Conservation (phyloP, 2,797 vertebrate species). For the Gephyroberyx darwinii region DNA sequence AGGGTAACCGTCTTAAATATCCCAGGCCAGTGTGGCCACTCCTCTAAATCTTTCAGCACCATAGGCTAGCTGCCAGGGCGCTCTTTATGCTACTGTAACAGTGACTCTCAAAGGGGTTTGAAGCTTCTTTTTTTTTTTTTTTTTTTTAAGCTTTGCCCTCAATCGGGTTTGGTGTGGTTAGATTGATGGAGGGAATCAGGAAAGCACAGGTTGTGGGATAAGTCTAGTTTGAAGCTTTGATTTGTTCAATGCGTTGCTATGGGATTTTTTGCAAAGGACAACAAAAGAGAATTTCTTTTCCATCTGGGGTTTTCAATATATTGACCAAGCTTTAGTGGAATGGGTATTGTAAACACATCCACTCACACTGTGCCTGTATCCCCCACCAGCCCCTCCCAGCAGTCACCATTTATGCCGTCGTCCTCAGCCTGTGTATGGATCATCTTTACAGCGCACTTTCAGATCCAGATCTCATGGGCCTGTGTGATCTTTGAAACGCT, state of each 20-base stretch:
- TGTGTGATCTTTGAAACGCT: constrained; percentile 52
- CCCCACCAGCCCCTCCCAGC: background rate
- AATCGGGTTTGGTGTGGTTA: constrained; percentile 36
- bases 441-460: constrained; percentile 26
- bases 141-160: constrained; percentile 49
- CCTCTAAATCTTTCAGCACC: constrained; percentile 73
- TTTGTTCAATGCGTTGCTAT: constrained; percentile 17
- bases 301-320: constrained; percentile 13
- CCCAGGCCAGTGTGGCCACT: constrained; percentile 64
- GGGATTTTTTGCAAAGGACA: constrained; percentile 14
- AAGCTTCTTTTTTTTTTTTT: constrained; percentile 51
- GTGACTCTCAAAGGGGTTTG: constrained; percentile 49
- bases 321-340: background rate
- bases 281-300: constrained; percentile 3
- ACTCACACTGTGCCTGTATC: background rate
- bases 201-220: constrained; percentile 26
- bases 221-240: constrained; percentile 42
- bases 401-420: too few relatives aligned
- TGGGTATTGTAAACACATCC: constrained; percentile 34
- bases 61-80: constrained; percentile 60
- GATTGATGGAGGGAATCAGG: constrained; percentile 45
- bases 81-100: constrained; percentile 68
- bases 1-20: constrained; percentile 78
- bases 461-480: constrained; percentile 40
- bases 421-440: constrained; percentile 21